Evolutionary conservation across 2,113 vertebrate species (phyloP), one percentile per base, ranked within the genome.

Genomic region (Loxodonta africana): DNA sequence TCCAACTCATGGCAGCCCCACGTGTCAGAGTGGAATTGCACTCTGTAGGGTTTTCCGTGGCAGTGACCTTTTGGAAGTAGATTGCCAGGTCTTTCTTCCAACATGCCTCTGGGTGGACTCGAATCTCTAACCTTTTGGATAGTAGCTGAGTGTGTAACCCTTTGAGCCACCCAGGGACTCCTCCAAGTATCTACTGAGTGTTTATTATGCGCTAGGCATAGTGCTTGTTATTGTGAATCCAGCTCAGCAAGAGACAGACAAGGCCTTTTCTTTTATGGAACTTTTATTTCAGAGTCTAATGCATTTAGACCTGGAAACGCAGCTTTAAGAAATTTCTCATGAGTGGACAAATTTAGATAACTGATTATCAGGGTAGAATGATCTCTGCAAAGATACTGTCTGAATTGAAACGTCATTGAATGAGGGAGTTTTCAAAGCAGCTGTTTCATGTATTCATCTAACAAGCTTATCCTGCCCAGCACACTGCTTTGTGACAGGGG

Each of bases 361-460:
- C 30, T 78, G 25, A 37, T 67, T 74, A 83, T 62, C 57, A 76
- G 65, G 14, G 51, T 15, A 84, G 51, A 67, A 37, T 76, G 37
- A 85, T 69, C 37, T 57, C 46, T 93, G 26, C 44, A 83, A 37
- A 69, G 4, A 83, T 71, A 1, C 8, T 81, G 6, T 65, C 63
- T 33, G 60, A 48, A 20, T n/a, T 65, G 53, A 14, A 2, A 41
- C 5, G 81, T 57, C 41, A 65, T 88, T 23, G 53, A 80, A 48
- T 28, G 95, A 92, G 28, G 53, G 51, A 83, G 69, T 25, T 62
- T 88, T 89, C 81, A 10, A 89, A 96, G 84, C n/a, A 33, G 23
- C 33, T n/a, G 7, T 88, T 90, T 89, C 26, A 12, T 81, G 10
- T 85, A 57, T 48, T 94, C 57, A 71, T 63, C 8, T 28, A 44